These are phyloP conservation scores for Parazoanthus swiftii DNA, from an alignment of 92 coral and sea anemone genomes.

Conservation along the genomic window DNA sequence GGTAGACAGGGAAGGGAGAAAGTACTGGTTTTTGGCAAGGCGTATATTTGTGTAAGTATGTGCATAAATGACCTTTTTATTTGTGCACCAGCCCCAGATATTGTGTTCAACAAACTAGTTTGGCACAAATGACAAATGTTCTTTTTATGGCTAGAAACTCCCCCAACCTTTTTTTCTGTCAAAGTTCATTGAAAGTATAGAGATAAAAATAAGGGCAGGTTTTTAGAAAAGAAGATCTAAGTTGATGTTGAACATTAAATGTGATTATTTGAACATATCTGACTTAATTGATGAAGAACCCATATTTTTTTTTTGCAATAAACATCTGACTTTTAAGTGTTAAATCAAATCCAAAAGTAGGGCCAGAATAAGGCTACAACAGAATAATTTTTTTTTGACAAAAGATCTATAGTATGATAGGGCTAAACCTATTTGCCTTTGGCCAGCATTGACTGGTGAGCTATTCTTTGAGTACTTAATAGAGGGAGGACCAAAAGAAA, in stretches of 20 bases:
- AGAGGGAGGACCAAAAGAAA: too few relatives aligned
- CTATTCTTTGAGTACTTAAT: too few relatives aligned
- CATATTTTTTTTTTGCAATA: too few relatives aligned
- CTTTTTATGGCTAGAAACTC: background rate
- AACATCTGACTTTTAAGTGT: too few relatives aligned
- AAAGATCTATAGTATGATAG: too few relatives aligned
- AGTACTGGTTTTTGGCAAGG: constrained; percentile 94
- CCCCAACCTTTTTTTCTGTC: background rate
- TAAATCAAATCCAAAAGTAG: too few relatives aligned
- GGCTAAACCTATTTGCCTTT: too few relatives aligned
- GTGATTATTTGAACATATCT: too few relatives aligned
- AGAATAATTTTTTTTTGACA: too few relatives aligned
- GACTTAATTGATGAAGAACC: too few relatives aligned
- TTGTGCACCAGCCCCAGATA: background rate
- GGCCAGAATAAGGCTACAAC: too few relatives aligned
- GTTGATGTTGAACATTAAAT: background rate
- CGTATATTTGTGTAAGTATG: constrained; percentile 95
- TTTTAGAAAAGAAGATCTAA: background rate
- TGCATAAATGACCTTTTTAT: background rate
- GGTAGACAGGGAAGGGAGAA: constrained; percentile 90
- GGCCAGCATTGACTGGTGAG: too few relatives aligned
- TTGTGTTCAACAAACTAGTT: background rate
- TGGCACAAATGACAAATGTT: background rate
- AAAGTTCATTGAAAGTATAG: background rate
- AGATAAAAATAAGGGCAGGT: background rate